Conservation (phyloP, 2,888 invertebrate species). For the Scaptomyza reducta region DNA sequence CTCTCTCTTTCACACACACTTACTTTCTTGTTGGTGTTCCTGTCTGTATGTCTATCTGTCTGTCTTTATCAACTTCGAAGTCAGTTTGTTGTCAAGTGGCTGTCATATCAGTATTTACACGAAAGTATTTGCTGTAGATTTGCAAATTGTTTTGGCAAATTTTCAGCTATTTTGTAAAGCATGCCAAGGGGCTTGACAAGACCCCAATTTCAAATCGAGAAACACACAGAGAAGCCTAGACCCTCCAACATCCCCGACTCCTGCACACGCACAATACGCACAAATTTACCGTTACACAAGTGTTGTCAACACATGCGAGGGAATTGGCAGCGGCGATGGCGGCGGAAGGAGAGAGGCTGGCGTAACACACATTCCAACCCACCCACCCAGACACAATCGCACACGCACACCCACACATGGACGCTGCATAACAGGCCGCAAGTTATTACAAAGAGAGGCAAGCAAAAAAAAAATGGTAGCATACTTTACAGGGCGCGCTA, state of each 20-base stretch:
- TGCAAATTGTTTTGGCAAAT: constrained; percentile 83
- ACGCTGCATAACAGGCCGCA: constrained; percentile 73
- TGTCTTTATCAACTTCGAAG: constrained; percentile 50
- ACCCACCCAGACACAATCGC: constrained; percentile 24
- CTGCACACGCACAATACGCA: constrained; percentile 68
- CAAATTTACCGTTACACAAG: constrained; percentile 78
- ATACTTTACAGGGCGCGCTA: constrained; percentile 50
- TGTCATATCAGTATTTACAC: constrained; percentile 80
- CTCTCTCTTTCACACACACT: neutral
- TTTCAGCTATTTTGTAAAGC: constrained; percentile 73
- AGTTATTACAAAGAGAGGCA: constrained; percentile 61
- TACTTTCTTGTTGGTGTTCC: neutral
- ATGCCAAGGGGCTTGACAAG: constrained; percentile 55
- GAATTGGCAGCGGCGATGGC: constrained; percentile 2
- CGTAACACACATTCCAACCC: constrained; percentile 45
- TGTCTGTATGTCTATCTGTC: neutral
- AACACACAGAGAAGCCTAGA: neutral
- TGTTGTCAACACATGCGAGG: constrained; percentile 77
- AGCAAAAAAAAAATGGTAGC: constrained; percentile 39
- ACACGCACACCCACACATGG: constrained; percentile 34
- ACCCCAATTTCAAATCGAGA: constrained; percentile 38
- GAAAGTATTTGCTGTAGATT: constrained; percentile 75
- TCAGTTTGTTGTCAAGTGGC: constrained; percentile 64
- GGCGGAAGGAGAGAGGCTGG: neutral
- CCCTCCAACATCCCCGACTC: neutral